Conservation (phyloP, 2,113 vertebrate genomes). For the Butorides virescens region DNA sequence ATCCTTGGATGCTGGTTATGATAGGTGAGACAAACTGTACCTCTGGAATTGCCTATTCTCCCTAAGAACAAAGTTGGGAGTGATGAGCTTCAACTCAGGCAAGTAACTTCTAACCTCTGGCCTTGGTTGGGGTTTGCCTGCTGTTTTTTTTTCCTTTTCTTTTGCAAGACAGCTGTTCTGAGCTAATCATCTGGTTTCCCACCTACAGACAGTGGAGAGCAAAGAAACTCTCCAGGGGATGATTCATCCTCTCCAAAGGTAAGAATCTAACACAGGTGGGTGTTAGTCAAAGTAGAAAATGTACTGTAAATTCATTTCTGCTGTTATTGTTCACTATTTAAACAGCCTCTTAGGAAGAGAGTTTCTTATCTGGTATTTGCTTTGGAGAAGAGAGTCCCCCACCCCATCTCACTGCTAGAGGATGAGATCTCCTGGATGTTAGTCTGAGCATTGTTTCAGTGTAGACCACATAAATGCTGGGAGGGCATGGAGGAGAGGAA, state of each 20-base stretch:
- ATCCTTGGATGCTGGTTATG: background rate
- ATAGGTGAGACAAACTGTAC: background rate
- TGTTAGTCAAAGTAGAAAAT: conserved; percentile 54
- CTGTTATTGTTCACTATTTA: conserved; percentile 15
- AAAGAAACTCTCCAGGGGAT: background rate
- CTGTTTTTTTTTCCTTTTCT: background rate
- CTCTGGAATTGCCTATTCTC: background rate
- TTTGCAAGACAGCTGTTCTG: background rate
- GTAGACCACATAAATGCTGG: background rate
- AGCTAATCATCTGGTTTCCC: conserved; percentile 22
- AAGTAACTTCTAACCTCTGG: background rate
- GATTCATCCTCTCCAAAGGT: conserved; percentile 41
- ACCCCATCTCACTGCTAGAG: background rate
- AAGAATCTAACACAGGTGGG: conserved; percentile 53
- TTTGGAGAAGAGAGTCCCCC: background rate
- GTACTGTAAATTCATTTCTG: conserved; percentile 42
- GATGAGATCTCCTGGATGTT: background rate
- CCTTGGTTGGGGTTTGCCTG: background rate
- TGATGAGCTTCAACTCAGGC: background rate
- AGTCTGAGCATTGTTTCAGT: background rate
- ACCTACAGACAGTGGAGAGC: conserved; percentile 33
- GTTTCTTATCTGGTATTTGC: background rate
- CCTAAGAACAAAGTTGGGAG: background rate
- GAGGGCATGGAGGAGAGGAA: background rate
- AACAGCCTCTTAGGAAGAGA: background rate